Base-by-base conservation (phyloP, 2,113 vertebrate genomes). In the Thunnus thynnus region DNA sequence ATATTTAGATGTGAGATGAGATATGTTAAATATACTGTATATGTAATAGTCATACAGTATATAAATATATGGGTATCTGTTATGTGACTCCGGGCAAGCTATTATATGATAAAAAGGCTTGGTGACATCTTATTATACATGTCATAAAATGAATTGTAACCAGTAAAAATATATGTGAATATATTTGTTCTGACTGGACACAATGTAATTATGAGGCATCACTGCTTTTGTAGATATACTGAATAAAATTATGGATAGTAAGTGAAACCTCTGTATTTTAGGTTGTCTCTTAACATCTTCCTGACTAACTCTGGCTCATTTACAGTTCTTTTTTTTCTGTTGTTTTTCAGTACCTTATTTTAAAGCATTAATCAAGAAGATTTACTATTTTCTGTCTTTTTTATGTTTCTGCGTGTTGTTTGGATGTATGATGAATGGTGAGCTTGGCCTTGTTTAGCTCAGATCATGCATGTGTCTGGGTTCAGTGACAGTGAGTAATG, bases 401-500 rank as follows among this genome's bases (percentile, higher is more conserved):
- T 75, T 3, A 46, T 32, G 32, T 48, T 5, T 41, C 13, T 41
- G 18, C 25, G 13, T 47, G 54, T 25, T 2, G 13, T 56, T 55
- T 84, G 20, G 78, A 57, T 18, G 2, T 41, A 54, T 73, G 50
- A 61, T 56, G 41, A 48, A 62, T 51, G 5, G 18, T 51, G 18
- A 64, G 51, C 30, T 52, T 69, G 41, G 48, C 75, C 69, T 68
- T 61, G 25, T 72, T 62, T 72, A 27, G 48, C 48, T 50, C 25
- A 67, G 50, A n/a, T 62, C 68, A 58, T 65, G 66, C 10, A 20
- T 48, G 58, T 63, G 54, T 78, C 68, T 78, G 68, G 32, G 36
- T 66, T 72, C 47, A 76, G 58, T 71, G 66, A 60, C 60, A 54
- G 5, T 72, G 54, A 78, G 55, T 83, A 36, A 77, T 66, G 61